Base-by-base conservation (phyloP, 1,140 invertebrate genomes). In the Yoshiicerus persimilis region DNA sequence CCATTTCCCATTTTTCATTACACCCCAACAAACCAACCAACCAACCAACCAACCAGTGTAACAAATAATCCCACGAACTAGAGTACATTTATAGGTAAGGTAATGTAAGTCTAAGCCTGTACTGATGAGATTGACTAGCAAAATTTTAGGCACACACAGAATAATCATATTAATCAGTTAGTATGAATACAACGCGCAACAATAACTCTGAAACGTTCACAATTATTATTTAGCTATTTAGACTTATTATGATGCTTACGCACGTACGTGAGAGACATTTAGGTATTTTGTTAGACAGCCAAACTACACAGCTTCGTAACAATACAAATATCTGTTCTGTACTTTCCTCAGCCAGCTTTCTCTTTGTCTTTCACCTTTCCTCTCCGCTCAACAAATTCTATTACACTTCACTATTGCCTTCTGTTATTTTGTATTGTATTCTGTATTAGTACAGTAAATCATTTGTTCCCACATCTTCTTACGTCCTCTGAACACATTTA, bases 111-210 rank as follows among this genome's bases (percentile, higher is more conserved):
- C 62, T 56, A 88, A 88, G 75, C 64, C 83, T 84, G 77, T 88
- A 85, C 83, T 85, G 77, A 87, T 87, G 77, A 83, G 77, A 62
- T 84, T 88, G 87, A 88, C 87, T 88, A 88, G 87, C 62, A 84
- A 84, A 87, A 84, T n/a, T 87, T 88, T 84, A 88, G 87, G 87
- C 87, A 88, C 87, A 88, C 77, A 88, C 64, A 88, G 86, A 87
- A 87, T 87, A 80, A 87, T 83, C 86, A 87, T 87, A 56, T 83
- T 83, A 66, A 86, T 86, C 66, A 87, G 32, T 80, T 36, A 70
- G 25, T 70, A 70, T 70, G 66, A 80, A 80, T 80, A 80, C 75
- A 16, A 80, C 34, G 75, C 75, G 75, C 75, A 80, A 80, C 75
- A 80, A 80, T 80, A 80, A 80, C 75, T 80, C 70, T 77, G 70